Evolutionary conservation across 1,140 invertebrate species (phyloP), one percentile per base, ranked within the genome.

Genomic region (Wiebesia pumilae): DNA sequence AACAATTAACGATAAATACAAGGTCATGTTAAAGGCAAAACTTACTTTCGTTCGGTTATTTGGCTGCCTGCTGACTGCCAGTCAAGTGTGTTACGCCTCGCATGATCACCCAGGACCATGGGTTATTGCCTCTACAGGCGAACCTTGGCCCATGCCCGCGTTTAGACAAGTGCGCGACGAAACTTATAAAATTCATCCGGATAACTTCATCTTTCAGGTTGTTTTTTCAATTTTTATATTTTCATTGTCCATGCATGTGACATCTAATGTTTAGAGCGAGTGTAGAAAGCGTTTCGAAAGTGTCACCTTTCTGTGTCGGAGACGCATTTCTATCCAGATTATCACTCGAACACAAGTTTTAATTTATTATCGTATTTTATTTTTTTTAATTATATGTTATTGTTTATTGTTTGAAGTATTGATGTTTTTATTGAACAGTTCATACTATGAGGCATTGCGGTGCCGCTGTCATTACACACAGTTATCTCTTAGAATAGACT

Each of bases 91-190:
- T 2, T 81, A 62, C n/a, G 51, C 84, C 6, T 88, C 88, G 88
- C 89, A 92, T 75, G 89, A 89, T 16, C 86, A 90, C 38, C 27
- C 87, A 21, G 93, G 93, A 4, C 90, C 93, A 3, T 92, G 90
- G 91, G 90, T 93, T 1, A 87, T 78, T 9, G 79, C 93, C 1
- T 94, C 94, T 0, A 86, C 91, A 30, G 94, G 94, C 16, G 92
- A 94, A 89, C 88, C 91, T 9, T 95, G 94, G 94, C 94, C 94
- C 0, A 40, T 88, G 30, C 89, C 89, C 1, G 81, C 83, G 58
- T 86, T n/a, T 87, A 21, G 33, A 62, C n/a, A 62, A 9, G 1
- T 80, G 0, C 21, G 7, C 24, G n/a, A 80, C 6, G n/a, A 3
- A 27, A 21, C 3, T 19, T 65, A 62, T n/a, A 27, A 38, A 30